Evolutionary conservation across 2,888 invertebrate genomes (phyloP), one percentile per base, ranked within the genome.

Genomic region (Acleris cristana): DNA sequence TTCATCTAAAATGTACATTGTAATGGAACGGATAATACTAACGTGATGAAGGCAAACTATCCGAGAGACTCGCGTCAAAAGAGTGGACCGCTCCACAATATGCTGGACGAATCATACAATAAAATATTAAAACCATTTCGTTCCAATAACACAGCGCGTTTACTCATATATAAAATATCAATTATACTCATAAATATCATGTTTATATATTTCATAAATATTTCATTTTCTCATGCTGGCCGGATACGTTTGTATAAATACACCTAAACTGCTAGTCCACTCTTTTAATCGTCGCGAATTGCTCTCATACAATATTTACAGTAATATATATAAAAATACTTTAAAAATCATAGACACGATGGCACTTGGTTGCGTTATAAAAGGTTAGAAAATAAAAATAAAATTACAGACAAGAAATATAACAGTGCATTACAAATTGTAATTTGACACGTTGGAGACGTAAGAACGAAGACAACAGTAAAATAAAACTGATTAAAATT

Each of bases 331-430:
- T 83, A 89, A 87, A 90, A 89, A 89, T 89, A 90, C 87, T 83
- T 87, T 86, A 85, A 87, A 85, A 84, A 87, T 83, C 79, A 88
- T 85, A 89, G 87, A 87, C 80, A 87, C 83, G 83, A 92, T 92
- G 92, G 92, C 92, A 92, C 92, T 91, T 85, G 89, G 89, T 92
- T 88, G 90, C 90, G 85, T 88, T 83, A 83, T 82, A 84, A 82
- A 79, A 83, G 79, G 81, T 79, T 78, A 77, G 80, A 82, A 76
- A 81, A 79, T 74, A 76, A 77, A 81, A 68, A 76, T 74, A 79
- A 70, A 77, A 76, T 76, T 57, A 76, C 73, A 76, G 77, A 74
- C 79, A 80, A 79, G 77, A 76, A 74, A 77, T 72, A 64, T 68
- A 59, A 70, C 65, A 71, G 63, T 65, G 60, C 51, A 69, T 63